Evolutionary conservation across 1,140 invertebrate genomes (phyloP), one percentile per base, ranked within the genome.

Genomic region (Drosophila orosa): DNA sequence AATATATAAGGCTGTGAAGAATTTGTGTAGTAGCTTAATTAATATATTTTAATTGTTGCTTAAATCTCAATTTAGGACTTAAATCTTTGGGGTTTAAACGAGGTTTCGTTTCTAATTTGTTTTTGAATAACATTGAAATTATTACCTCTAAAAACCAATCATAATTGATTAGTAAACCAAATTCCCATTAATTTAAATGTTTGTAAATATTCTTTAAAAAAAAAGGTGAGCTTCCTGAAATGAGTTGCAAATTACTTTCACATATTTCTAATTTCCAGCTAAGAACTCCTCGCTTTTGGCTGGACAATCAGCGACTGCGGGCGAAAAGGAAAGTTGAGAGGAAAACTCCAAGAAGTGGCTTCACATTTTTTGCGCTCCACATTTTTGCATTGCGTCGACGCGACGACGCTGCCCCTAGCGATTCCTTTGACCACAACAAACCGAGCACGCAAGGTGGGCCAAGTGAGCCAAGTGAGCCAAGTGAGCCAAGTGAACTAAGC

Each of bases 371-470:
- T 25, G 59, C 24, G 52, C 72, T 57, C 27, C 5, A 58, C 29
- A 48, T 54, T 17, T 39, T 71, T 60, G 12, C 42, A 63, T 59
- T 68, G 81, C 82, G 81, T 74, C 81, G 81, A 74, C 80, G 80
- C 80, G 63, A 69, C 73, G 65, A 69, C 73, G 65, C 79, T 78
- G 62, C 68, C 79, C 42, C 58, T 83, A 79, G 80, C 65, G 65
- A 82, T 66, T 75, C 63, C 71, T 60, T 79, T 86, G 83, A 86
- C 83, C 83, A 86, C 79, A 86, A 86, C 83, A 86, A 79, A 75
- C 39, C 72, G 45, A 74, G 63, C 83, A 86, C 83, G 83, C 83
- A 86, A 87, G 75, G 61, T 50, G 61, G 27, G 48, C 40, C 48
- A 24, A 5, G 25, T 50, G 56, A 31, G 24, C 29, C 39, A 24